Base-by-base conservation (phyloP, 1,140 invertebrate genomes). In the Atta cephalotes region DNA sequence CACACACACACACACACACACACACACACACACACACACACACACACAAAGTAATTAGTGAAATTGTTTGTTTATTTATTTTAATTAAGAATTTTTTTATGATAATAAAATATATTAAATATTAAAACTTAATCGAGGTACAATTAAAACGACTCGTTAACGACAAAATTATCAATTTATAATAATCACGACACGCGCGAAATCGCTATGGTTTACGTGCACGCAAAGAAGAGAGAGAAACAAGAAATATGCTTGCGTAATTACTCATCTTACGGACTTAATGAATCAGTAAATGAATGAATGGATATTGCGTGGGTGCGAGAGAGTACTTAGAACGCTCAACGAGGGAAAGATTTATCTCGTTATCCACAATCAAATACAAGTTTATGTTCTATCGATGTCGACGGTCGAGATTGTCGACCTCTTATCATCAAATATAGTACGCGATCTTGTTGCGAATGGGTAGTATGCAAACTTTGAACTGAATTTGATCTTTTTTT, bases 261-360 rank as follows among this genome's bases (percentile, higher is more conserved):
- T 88, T 88, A 76, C 74, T 86, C 65, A 53, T 88, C 78, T 86
- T 62, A 60, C 68, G 39, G 80, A 79, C 81, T 90, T 90, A 86
- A 90, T 88, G 90, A 90, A 84, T 90, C 87, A 78, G 88, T 88
- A 90, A 89, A 87, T 88, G 91, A 92, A 93, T 93, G 91, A 93
- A 92, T 91, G 91, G 87, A 72, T 68, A 90, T 92, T 85, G 90
- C 87, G 71, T 82, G 86, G 60, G 63, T 60, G 82, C 77, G 56
- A 84, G 89, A 45, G 62, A 84, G 53, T 85, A 81, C 81, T 90
- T 86, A 85, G 74, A 79, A 79, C 60, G 76, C 6, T 58, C 39
- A 12, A 74, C 77, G 81, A 81, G 87, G 79, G 79, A 82, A 56
- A 77, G 85, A 87, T 88, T 86, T 85, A 90, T 90, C 90, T 91